Evolutionary conservation across 2,888 invertebrate genomes (phyloP), one percentile per base, ranked within the genome.

Genomic region (Agrotis ipsilon): DNA sequence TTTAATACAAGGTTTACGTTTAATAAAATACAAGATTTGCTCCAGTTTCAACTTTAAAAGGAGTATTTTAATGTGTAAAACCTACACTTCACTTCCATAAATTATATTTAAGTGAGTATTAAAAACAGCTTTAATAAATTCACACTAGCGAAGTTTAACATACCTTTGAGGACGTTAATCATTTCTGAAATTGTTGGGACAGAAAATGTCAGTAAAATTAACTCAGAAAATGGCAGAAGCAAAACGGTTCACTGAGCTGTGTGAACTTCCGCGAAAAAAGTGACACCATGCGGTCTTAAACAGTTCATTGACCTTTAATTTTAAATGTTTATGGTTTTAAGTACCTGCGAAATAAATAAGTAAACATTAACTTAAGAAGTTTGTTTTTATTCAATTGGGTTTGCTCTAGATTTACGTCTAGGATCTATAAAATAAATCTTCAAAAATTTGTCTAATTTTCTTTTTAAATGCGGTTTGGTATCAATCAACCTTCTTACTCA

Each of bases 211-310:
- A 81, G 49, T n/a, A 46, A 54, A 54, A 67, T 68, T 46, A 65
- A 75, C 74, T 74, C 59, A 62, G 54, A 70, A 71, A 76, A 78
- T 78, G 65, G 70, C 54, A 70, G 62, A 45, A 27, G 57, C n/a
- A 27, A 62, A n/a, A 27, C 27, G 48, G 60, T 21, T 68, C 3
- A 14, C 27, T n/a, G 19, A 2, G 16, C 27, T n/a, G 24, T 16
- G 39, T 68, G 61, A 78, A 66, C 75, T 81, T 75, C 79, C 79
- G 75, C 52, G 70, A 66, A 68, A 70, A 72, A 63, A 52, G 45
- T 71, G 61, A 72, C 72, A 75, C 61, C 52, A 52, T 16, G 45
- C 24, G 6, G 24, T 61, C n/a, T 68, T 55, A 39, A 61, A 45
- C 49, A 72, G 78, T 67, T 78, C 67, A 69, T 65, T 65, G 54